Conservation (phyloP, 2,888 invertebrate genomes). For the Lymantria monacha region DNA sequence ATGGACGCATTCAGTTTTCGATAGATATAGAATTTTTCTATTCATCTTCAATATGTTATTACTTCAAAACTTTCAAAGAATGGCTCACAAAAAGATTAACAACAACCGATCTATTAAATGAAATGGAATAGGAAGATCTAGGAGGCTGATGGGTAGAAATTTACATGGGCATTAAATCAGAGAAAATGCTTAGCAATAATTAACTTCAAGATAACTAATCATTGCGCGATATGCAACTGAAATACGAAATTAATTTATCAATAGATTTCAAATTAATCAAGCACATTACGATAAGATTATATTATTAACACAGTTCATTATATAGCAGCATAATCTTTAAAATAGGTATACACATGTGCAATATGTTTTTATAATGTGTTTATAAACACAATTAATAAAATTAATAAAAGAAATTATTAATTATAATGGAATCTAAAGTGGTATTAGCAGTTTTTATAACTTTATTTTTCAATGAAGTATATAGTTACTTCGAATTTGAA, state of each 20-base stretch:
- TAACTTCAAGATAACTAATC: too few relatives aligned
- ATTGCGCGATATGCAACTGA: not conserved
- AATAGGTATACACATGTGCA: not conserved
- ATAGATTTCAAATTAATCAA: not conserved
- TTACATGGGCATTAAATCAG: too few relatives aligned
- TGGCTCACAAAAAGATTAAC: too few relatives aligned
- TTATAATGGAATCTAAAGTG: constrained; percentile 13
- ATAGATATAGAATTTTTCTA: too few relatives aligned
- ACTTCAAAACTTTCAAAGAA: too few relatives aligned
- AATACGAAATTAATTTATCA: not conserved
- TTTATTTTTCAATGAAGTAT: constrained; percentile 12
- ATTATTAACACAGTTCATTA: not conserved
- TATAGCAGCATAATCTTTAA: not conserved
- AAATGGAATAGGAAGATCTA: too few relatives aligned
- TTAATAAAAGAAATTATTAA: not conserved
- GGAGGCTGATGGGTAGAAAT: too few relatives aligned
- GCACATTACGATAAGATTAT: not conserved
- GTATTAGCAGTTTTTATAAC: constrained; percentile 9
- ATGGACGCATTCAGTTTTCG: too few relatives aligned
- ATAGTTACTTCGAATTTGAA: constrained; percentile 16
- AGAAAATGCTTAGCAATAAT: too few relatives aligned
- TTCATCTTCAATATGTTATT: too few relatives aligned
- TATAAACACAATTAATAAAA: not conserved
- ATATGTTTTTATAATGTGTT: not conserved
- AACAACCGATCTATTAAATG: too few relatives aligned